Percentiles rank a stretch among this genome's conserved stretches.
phyloP scores from a whole-genome alignment of 2,888 invertebrate genomes.

The Phortica magna region DNA sequence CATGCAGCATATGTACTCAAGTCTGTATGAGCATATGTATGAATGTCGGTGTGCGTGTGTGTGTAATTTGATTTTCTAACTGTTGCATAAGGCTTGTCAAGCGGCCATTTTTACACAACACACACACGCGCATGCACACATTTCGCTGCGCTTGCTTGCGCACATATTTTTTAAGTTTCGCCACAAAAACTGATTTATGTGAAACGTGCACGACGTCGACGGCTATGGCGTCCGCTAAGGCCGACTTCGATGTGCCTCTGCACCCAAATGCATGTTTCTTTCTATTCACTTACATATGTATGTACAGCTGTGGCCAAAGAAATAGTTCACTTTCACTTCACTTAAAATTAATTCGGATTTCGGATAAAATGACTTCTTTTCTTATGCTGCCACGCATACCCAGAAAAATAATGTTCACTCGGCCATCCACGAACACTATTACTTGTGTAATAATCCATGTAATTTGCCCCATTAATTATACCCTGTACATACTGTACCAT shows the following conservation, averaged over 20 bases:
- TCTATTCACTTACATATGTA: not conserved
- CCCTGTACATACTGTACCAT: no score
- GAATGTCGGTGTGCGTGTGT: slow-evolving; percentile 35
- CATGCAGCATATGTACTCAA: slow-evolving; percentile 57
- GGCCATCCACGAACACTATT: no score
- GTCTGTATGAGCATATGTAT: slow-evolving; percentile 54
- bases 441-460: no score
- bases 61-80: slow-evolving; percentile 54
- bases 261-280: not conserved
- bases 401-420: no score
- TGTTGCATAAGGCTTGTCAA: slow-evolving; percentile 57
- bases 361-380: no score
- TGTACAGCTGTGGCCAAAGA: not conserved
- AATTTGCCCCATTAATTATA: no score
- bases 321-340: not conserved
- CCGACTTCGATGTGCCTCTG: not conserved
- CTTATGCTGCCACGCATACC: no score
- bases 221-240: not conserved
- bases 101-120: no score
- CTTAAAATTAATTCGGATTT: no score
- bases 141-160: slow-evolving; percentile 57
- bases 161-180: slow-evolving; percentile 71
- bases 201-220: slow-evolving; percentile 35
- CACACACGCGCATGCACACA: not conserved
- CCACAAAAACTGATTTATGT: slow-evolving; percentile 69